Base-by-base conservation (phyloP, 2,888 invertebrate genomes). In the Sicus ferrugineus region DNA sequence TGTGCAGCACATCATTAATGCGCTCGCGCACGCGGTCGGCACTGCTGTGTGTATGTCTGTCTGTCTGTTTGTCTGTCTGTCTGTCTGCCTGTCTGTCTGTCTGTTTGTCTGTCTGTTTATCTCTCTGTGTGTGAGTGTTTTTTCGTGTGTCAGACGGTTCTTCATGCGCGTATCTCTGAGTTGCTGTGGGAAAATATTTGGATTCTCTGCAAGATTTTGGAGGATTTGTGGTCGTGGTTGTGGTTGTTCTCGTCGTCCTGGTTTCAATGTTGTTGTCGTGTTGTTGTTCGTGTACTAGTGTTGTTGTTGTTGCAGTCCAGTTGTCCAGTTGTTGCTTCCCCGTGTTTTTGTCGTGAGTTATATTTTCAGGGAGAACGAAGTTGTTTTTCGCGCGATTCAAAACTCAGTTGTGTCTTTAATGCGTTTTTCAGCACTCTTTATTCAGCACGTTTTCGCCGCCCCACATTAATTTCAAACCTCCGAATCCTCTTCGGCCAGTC, bases 21-120 rank as follows among this genome's bases (percentile, higher is more conserved):
- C 77, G 75, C 78, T 80, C 77, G 78, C 77, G 78, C 78, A 78
- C 79, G 80, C 79, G 78, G 77, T 76, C 78, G 77, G 80, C 78
- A 14, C 48, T 4, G 6, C n/a, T 46, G n/a, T 9, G 9, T 46
- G 4, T 9, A 46, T 9, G 19, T 62, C 48, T 28, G 28, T 28
- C 26, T 26, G 46, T 46, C 62, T 26, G 28, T 62, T 28, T 46
- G 46, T 30, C 46, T 31, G 14, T 34, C 65, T 38, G n/a, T 23
- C 50, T 50, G n/a, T n/a, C n/a, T n/a, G n/a, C n/a, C n/a, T n/a
- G n/a, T n/a, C 28, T 7, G 54, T 26, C 54, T 52, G 65, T 38
- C 26, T 21, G 14, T 3, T 4, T 4, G 21, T 59, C 11, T 59
- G 19, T 31, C 14, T 59, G 59, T 59, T 31, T 19, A n/a, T n/a